Evolutionary conservation across 2,113 vertebrate species (phyloP), one percentile per base, ranked within the genome.

Genomic region (Hyperoodon ampullatus): DNA sequence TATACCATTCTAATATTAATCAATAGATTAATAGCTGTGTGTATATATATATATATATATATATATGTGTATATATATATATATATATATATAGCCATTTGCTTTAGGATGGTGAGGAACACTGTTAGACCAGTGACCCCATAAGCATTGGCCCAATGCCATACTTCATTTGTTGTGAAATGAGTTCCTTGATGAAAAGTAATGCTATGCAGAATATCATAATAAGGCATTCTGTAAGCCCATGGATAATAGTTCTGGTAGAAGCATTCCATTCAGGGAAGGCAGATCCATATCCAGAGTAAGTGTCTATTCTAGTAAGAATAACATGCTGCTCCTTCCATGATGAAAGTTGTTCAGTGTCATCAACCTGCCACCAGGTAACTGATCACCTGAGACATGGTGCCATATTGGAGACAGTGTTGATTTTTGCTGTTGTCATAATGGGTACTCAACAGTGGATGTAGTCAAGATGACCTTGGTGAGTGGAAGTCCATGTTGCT

Each of bases 121-220:
- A 30, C 50, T 81, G 39, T 72, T 50, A 83, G 39, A 63, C 39
- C 10, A 83, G 42, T 83, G 78, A 83, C 13, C 8, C 16, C 66
- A 47, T 50, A 83, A 61, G 16, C 80, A 83, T 1, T 92, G 24
- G 80, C 24, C 44, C 55, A 72, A 5, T 92, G 55, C 39, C 15
- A 47, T 13, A 92, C 42, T 61, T 61, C 55, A 92, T 72, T 83
- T 92, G 80, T 44, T 92, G 13, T 72, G 78, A 92, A 83, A 72
- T 83, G 24, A 72, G 33, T 63, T 83, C 55, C 23, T 61, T 83
- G 77, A 72, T 87, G 53, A 72, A 88, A 60, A 58, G 68, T 7
- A 39, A 71, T 44, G 30, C 65, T 92, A 14, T 92, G 23, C 13
- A 19, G 35, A 55, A 68, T 78, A 78, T 11, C 33, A 77, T 55